A percentile compares a stretch with the other conserved stretches of the same genome.
Evolutionary conservation across 64 coral and sea anemone genomes (phyloP).

Genomic region (Pachyseris speciosa): DNA sequence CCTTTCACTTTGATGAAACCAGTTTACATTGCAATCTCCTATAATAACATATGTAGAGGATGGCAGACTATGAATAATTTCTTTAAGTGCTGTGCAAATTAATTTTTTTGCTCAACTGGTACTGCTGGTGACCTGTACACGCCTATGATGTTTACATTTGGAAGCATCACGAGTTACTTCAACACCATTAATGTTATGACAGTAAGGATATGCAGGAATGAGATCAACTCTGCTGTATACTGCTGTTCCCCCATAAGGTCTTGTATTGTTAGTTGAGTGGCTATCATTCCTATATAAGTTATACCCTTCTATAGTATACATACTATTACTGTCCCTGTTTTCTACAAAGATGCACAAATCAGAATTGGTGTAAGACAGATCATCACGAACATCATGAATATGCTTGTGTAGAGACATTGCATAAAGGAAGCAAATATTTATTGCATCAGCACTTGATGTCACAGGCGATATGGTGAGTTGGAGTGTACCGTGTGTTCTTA

Average conservation of each 20-base stretch:
- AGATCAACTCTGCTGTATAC: slow-evolving; percentile 5
- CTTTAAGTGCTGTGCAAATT: slow-evolving; percentile 8
- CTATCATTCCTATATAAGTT: slow-evolving; percentile 46
- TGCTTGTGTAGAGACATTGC: slow-evolving; percentile 39
- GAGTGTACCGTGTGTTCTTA: slow-evolving; percentile 15
- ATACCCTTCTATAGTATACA: slow-evolving; percentile 35
- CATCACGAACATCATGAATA: slow-evolving; percentile 39
- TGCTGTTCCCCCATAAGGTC: slow-evolving; percentile 21
- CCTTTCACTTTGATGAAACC: slow-evolving; percentile 9
- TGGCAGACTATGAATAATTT: not conserved
- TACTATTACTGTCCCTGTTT: slow-evolving; percentile 12
- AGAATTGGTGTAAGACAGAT: slow-evolving; percentile 15
- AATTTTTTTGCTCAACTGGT: slow-evolving; percentile 10
- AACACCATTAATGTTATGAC: not conserved
- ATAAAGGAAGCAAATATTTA: slow-evolving; percentile 30
- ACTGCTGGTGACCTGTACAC: slow-evolving; percentile 27
- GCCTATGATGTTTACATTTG: slow-evolving; percentile 39
- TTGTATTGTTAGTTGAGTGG: not conserved
- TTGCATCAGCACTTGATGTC: not conserved
- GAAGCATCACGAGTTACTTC: slow-evolving; percentile 38
- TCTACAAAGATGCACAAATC: slow-evolving; percentile 47
- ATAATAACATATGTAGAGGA: slow-evolving; percentile 5
- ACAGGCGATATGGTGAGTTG: not conserved
- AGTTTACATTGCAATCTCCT: slow-evolving; percentile 43
- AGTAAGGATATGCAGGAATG: not conserved